Evolutionary conservation across 2,888 invertebrate species (phyloP).

Genomic region (Andrena hattorfiana): DNA sequence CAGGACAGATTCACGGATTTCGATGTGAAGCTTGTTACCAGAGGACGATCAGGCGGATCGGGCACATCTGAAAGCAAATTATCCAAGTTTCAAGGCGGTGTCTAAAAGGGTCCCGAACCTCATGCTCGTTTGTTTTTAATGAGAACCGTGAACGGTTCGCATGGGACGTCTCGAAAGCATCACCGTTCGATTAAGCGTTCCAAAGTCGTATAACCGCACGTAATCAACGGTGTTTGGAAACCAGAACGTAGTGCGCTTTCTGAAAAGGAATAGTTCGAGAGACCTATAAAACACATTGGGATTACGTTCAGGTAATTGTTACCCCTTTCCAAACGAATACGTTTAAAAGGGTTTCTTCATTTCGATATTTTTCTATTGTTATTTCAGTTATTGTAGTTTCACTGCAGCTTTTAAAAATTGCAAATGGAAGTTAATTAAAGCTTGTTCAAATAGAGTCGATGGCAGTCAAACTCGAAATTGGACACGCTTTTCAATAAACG

Average conservation of each 20-base stretch:
- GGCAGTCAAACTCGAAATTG: neutral
- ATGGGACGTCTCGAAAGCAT: neutral
- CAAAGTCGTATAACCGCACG: too few relatives aligned
- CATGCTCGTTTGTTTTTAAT: neutral
- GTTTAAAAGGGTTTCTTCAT: neutral
- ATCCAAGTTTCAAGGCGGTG: slow-evolving; percentile 24
- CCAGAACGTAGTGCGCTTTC: too few relatives aligned
- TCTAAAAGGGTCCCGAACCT: neutral
- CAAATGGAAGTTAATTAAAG: neutral
- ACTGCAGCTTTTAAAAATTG: neutral
- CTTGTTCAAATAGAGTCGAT: neutral
- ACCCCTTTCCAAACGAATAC: neutral
- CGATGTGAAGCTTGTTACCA: slow-evolving; percentile 90
- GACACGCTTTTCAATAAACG: neutral
- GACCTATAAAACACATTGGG: neutral
- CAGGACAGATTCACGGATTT: slow-evolving; percentile 91
- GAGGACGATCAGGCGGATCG: slow-evolving; percentile 90
- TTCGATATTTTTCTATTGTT: neutral
- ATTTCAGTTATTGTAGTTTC: neutral
- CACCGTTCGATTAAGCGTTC: too few relatives aligned
- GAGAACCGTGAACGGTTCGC: neutral
- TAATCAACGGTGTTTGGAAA: too few relatives aligned
- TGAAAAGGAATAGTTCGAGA: too few relatives aligned
- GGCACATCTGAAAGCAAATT: slow-evolving; percentile 88
- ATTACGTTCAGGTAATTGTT: neutral